phyloP scores from a whole-genome alignment of 2,888 invertebrate species.

The Rhagophthalmus giganteus region DNA sequence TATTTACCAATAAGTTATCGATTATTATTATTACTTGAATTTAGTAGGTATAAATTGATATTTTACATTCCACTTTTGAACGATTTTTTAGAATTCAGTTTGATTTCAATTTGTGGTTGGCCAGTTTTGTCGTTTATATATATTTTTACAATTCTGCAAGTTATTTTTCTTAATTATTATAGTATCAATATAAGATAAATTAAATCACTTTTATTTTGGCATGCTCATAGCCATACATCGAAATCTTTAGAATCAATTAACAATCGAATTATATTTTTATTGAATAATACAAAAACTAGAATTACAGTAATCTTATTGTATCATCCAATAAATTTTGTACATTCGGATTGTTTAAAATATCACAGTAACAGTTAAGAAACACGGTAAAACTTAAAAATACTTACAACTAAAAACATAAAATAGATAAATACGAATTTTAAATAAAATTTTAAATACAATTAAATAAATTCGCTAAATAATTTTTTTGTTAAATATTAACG shows the following conservation, averaged over 20 bases:
- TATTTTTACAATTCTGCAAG: background rate
- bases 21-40: too few relatives aligned
- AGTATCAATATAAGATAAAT: too few relatives aligned
- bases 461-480: slow-evolving; percentile 17
- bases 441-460: slow-evolving; percentile 16
- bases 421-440: slow-evolving; percentile 1
- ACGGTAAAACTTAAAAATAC: slow-evolving; percentile 9
- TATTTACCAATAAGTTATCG: too few relatives aligned
- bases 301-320: background rate
- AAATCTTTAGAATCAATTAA: slow-evolving; percentile 2
- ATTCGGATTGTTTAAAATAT: slow-evolving; percentile 23
- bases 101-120: too few relatives aligned
- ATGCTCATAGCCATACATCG: slow-evolving; percentile 9
- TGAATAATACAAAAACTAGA: slow-evolving; percentile 12
- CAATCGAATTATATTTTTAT: slow-evolving; percentile 10
- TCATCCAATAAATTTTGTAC: background rate
- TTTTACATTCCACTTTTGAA: too few relatives aligned
- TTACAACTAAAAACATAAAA: background rate
- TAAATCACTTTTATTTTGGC: background rate
- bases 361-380: slow-evolving; percentile 32
- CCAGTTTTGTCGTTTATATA: too few relatives aligned
- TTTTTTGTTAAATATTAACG: slow-evolving; percentile 15
- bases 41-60: too few relatives aligned
- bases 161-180: too few relatives aligned
- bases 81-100: too few relatives aligned